Conservation (phyloP, 2,797 vertebrate species). For the Hemibagrus guttatus region DNA sequence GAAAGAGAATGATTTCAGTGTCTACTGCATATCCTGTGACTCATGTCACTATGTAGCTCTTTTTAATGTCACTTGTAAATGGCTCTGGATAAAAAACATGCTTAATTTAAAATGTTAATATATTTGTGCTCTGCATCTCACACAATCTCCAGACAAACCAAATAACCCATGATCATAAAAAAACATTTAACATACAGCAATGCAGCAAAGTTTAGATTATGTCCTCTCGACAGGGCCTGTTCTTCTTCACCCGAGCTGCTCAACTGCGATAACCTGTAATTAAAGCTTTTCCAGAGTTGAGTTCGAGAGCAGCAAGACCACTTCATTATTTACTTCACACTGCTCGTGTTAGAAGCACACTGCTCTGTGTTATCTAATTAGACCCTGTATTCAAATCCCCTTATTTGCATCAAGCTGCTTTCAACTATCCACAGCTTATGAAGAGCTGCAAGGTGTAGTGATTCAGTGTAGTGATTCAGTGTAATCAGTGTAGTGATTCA, state of each 20-base stretch:
- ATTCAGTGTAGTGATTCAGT: not conserved
- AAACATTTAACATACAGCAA: not conserved
- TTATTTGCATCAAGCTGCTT: not conserved
- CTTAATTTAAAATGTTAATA: not conserved
- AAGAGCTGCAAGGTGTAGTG: not conserved
- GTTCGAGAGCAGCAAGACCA: conserved; percentile 3
- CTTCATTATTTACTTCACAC: conserved; percentile 27
- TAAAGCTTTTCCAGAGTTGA: conserved; percentile 36
- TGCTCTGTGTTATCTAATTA: conserved; percentile 35
- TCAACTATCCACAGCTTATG: not conserved
- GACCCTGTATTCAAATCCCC: conserved; percentile 14
- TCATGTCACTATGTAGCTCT: not conserved
- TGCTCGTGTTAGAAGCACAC: conserved; percentile 11
- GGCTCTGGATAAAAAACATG: not conserved
- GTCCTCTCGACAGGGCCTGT: not conserved
- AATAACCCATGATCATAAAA: not conserved
- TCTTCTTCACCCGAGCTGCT: conserved; percentile 14
- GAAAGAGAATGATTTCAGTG: not conserved
- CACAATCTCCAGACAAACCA: not conserved
- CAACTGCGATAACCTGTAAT: conserved; percentile 49
- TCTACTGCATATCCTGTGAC: not conserved
- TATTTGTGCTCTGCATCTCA: not conserved
- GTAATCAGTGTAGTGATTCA: not conserved
- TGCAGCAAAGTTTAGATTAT: not conserved
- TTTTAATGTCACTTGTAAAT: not conserved